Base-by-base conservation (phyloP, 2,113 vertebrate species). In the Protobothrops flavoviridis region DNA sequence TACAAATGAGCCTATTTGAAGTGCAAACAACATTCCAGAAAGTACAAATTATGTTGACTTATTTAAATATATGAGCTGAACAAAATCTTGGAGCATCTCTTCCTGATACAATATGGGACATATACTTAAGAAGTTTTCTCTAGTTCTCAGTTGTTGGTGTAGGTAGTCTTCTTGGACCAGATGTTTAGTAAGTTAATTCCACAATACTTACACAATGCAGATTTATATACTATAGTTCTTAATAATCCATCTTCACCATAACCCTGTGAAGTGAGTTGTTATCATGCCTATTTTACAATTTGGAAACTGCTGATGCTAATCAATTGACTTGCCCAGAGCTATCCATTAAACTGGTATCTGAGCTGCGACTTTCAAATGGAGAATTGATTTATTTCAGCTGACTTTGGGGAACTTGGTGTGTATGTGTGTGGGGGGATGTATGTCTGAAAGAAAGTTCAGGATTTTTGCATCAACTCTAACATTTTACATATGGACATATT, bases 301-400 rank as follows among this genome's bases (percentile, higher is more conserved):
- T 86, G 74, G 92, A 57, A 93, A 93, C 55, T 61, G 81, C 74
- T 93, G 88, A 87, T 87, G 74, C 56, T 52, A 45, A 93, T 56
- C 55, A 26, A 90, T 85, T 90, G 92, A 90, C 86, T 93, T 90
- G 92, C 81, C 88, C 92, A 87, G 4, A 61, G 92, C 45, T 64
- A 61, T 15, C 74, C 88, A 93, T 93, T 93, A 86, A 90, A 86
- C 55, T 24, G 88, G 85, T 64, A 81, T 61, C 88, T 87, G 56
- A 64, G 74, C 81, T 86, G 55, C 55, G 21, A 61, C 88, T 93
- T 90, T 93, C 74, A 93, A 55, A 90, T 53, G 89, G 69, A 85
- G 43, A 93, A 93, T 59, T 93, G 88, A 90, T 93, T 93, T 93
- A 64, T 92, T 88, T 93, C 56, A 90, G 20, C 87, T 55, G 91